Percentiles rank a stretch among this genome's conserved stretches.
Conservation (phyloP, 2,888 invertebrate genomes). For the Ornithoptera priamus region DNA sequence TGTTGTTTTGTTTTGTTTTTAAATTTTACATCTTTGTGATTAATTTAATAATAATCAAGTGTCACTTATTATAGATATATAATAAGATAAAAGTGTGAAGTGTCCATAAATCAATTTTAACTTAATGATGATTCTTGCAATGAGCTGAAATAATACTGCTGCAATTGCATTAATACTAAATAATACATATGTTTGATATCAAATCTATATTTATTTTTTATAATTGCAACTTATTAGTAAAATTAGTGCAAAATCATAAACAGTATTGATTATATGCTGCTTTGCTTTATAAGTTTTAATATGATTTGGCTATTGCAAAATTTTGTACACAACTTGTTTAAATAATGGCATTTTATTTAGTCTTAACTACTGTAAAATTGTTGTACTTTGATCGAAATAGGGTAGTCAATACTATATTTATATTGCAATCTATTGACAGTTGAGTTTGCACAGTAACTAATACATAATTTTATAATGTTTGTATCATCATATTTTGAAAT, state of each 20-base stretch:
- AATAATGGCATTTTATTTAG: neutral
- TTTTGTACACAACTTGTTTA: neutral
- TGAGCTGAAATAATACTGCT: neutral
- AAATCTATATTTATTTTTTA: neutral
- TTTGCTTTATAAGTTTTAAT: neutral
- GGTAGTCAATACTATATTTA: too few species aligned
- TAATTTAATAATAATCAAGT: neutral
- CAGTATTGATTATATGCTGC: neutral
- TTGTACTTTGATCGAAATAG: too few species aligned
- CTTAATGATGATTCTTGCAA: neutral
- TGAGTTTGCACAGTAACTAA: too few species aligned
- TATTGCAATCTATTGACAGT: too few species aligned
- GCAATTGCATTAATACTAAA: neutral
- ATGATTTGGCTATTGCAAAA: neutral
- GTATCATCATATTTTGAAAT: neutral
- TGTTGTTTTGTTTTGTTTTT: neutral
- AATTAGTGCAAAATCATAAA: neutral
- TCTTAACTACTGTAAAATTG: neutral
- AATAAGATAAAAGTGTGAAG: neutral
- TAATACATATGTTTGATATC: neutral
- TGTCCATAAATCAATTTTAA: neutral
- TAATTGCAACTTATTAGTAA: neutral
- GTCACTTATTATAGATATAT: neutral
- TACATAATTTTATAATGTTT: neutral
- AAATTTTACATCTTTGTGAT: neutral